Evolutionary conservation across 2,888 invertebrate genomes (phyloP).

Genomic region (Branchellion lobata): DNA sequence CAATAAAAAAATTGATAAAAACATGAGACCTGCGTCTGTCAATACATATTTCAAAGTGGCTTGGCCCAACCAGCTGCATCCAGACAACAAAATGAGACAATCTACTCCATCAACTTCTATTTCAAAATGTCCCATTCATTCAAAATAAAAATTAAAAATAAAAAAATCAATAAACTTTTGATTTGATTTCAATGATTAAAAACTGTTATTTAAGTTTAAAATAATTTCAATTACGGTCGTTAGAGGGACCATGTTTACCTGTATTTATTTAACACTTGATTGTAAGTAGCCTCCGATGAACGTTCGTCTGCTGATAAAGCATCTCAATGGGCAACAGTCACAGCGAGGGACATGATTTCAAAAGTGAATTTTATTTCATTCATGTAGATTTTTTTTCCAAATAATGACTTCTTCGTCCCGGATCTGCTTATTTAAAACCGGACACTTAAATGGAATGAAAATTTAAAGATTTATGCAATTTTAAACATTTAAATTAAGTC

Average conservation of each 20-base stretch:
- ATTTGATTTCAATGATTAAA: background rate
- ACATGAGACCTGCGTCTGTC: background rate
- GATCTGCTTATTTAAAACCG: background rate
- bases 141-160: background rate
- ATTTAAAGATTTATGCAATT: background rate
- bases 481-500: constrained; percentile 17
- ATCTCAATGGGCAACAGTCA: background rate
- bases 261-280: background rate
- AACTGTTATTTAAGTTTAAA: background rate
- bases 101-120: background rate
- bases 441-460: background rate
- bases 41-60: background rate
- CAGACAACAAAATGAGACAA: background rate
- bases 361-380: background rate
- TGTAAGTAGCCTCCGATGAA: background rate
- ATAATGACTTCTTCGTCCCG: too few species aligned
- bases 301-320: background rate
- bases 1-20: background rate
- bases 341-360: background rate
- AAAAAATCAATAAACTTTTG: background rate
- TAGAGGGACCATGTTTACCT: constrained; percentile 3
- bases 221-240: background rate
- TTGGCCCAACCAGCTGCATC: background rate
- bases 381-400: background rate
- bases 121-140: background rate